Base-by-base conservation (phyloP, 2,113 vertebrate genomes). In the Hystrix cristata region DNA sequence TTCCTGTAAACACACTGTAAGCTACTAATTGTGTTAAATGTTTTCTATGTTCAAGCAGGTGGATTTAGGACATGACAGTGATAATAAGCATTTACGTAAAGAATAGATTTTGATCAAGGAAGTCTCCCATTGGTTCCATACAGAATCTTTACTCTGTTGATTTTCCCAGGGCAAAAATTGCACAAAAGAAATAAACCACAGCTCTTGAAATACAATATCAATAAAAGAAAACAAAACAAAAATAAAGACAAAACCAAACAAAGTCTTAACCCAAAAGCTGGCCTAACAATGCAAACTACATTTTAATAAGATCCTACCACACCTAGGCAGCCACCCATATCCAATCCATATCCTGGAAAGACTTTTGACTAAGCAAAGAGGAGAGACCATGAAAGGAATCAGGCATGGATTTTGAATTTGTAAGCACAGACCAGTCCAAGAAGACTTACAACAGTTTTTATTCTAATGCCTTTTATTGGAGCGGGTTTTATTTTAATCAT, bases 401-500 rank as follows among this genome's bases (percentile, higher is more conserved):
- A 94, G 69, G 93, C 91, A 94, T 95, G 72, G 74, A 64, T 1
- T 34, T 95, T 93, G 96, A 96, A 95, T 95, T 95, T 95, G 84
- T 96, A 95, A 97, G 82, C 55, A 94, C 78, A 92, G 76, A 84
- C 78, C 93, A 87, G 97, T 96, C 94, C 82, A 78, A 55, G 18
- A 97, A 96, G 90, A 94, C 59, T 96, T 95, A 87, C 2, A 95
- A 81, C 87, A 95, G 96, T 85, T 94, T 96, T 94, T 96, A 97
- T 95, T 93, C 60, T 69, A 72, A 29, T 91, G 27, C 48, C 21
- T 97, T 95, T 94, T 89, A 71, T 91, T 92, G 34, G 16, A 83
- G 46, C 60, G 29, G 72, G 65, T 74, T 76, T 96, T 69, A 76
- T 74, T 90, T 76, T 97, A 60, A 94, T 96, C 82, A 60, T 46